Evolutionary conservation across 2,888 invertebrate genomes (phyloP).

Genomic region (Drosophila neonasuta): DNA sequence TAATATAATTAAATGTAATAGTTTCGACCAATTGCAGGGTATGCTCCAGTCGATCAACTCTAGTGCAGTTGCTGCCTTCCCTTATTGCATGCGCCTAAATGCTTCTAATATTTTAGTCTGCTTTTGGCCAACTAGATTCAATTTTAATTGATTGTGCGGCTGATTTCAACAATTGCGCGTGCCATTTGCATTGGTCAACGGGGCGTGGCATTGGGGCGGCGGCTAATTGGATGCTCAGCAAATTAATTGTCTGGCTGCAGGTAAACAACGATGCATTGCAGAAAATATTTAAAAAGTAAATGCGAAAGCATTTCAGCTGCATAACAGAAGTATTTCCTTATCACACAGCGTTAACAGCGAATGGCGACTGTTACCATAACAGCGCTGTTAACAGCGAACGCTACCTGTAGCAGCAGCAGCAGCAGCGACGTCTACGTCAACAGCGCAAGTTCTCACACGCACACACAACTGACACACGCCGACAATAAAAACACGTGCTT

Average conservation of each 20-base stretch:
- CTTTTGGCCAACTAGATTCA: constrained; percentile 23
- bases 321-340: background rate
- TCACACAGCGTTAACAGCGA: background rate
- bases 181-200: constrained; percentile 63
- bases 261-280: background rate
- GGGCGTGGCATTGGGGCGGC: constrained; percentile 53
- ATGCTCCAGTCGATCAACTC: background rate
- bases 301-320: background rate
- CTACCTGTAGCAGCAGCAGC: constrained; percentile 36
- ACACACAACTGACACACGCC: constrained; percentile 39
- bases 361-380: constrained; percentile 8
- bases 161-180: constrained; percentile 64
- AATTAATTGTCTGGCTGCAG: constrained; percentile 29
- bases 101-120: constrained; percentile 52
- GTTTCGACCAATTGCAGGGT: constrained; percentile 19
- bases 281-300: too few species aligned
- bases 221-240: constrained; percentile 56
- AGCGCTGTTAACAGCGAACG: constrained; percentile 27
- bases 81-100: constrained; percentile 19
- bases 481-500: constrained; percentile 71
- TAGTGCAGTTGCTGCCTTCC: background rate
- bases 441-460: constrained; percentile 48
- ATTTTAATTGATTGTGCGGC: constrained; percentile 71
- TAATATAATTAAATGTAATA: too few species aligned
- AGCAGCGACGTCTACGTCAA: background rate